Percentiles rank a stretch among this genome's conserved stretches.
Evolutionary conservation across 2,888 invertebrate genomes (phyloP).

Genomic region (Drosophila pegasa): DNA sequence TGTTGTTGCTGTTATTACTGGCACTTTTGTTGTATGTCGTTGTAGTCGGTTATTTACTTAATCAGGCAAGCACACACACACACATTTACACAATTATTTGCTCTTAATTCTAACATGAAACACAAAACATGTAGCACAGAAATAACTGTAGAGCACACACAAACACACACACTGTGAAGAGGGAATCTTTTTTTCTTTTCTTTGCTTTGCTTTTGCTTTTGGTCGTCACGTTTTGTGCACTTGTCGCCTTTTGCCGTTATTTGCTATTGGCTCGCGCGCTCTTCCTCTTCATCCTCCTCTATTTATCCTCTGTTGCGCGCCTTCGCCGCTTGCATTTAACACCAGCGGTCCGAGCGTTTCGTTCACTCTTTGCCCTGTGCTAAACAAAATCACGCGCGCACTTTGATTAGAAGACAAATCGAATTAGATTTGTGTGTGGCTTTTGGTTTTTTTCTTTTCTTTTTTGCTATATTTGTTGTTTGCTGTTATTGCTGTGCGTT

Average conservation of each 20-base stretch:
- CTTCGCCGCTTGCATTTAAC: slow-evolving; percentile 56
- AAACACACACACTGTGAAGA: slow-evolving; percentile 30
- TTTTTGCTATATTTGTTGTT: background rate
- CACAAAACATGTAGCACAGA: slow-evolving; percentile 52
- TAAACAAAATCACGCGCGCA: slow-evolving; percentile 65
- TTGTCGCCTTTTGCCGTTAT: slow-evolving; percentile 67
- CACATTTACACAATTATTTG: slow-evolving; percentile 33
- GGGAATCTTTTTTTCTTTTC: slow-evolving; percentile 9
- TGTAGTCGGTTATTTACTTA: slow-evolving; percentile 14
- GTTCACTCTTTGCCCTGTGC: slow-evolving; percentile 45
- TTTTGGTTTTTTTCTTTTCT: slow-evolving; percentile 11
- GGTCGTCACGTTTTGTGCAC: slow-evolving; percentile 63
- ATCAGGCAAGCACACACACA: slow-evolving; percentile 15
- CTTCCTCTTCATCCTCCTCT: slow-evolving; percentile 18
- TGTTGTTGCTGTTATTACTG: slow-evolving; percentile 26
- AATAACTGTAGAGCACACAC: slow-evolving; percentile 23
- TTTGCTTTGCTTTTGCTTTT: slow-evolving; percentile 32
- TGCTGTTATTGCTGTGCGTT: slow-evolving; percentile 17
- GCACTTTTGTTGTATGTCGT: slow-evolving; percentile 13
- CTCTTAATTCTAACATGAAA: slow-evolving; percentile 50
- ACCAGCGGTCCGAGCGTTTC: slow-evolving; percentile 38
- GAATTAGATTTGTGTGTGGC: slow-evolving; percentile 36
- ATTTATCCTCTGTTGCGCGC: slow-evolving; percentile 44
- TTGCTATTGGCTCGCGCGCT: slow-evolving; percentile 48
- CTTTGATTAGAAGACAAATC: slow-evolving; percentile 61